A percentile compares a stretch with the other conserved stretches of the same genome.
phyloP scores from a whole-genome alignment of 2,888 invertebrate genomes.

The Morpho helenor region DNA sequence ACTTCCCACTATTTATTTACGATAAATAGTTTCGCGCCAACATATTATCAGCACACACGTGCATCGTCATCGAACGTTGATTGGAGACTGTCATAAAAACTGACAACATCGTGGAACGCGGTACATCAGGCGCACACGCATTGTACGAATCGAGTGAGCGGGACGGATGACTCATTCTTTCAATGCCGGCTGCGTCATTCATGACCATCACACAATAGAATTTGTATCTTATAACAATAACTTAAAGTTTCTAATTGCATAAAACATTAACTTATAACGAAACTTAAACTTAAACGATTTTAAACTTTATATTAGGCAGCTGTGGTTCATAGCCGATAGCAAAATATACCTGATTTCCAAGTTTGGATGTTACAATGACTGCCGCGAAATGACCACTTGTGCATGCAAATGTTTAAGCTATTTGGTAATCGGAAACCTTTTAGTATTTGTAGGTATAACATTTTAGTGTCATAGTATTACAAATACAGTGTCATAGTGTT shows the following conservation, averaged over 20 bases:
- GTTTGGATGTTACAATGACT: conserved; percentile 25
- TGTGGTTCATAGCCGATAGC: conserved; percentile 13
- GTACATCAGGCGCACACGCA: conserved; percentile 62
- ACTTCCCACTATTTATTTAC: conserved; percentile 25
- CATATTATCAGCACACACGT: conserved; percentile 32
- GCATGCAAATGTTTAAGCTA: conserved; percentile 16
- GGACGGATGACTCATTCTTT: conserved; percentile 60
- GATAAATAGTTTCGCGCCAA: conserved; percentile 39
- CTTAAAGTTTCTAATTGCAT: conserved; percentile 7
- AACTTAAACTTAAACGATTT: conserved; percentile 13
- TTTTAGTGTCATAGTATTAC: no score
- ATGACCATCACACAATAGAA: conserved; percentile 39
- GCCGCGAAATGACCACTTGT: conserved; percentile 21
- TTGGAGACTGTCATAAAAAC: conserved; percentile 40
- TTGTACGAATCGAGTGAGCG: conserved; percentile 43
- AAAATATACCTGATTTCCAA: conserved; percentile 20
- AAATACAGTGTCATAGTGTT: no score
- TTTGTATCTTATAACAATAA: conserved; percentile 1
- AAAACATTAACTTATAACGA: conserved; percentile 9
- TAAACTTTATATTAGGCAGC: conserved; percentile 17
- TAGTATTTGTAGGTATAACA: no score
- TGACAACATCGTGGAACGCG: conserved; percentile 25
- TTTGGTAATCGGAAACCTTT: no score
- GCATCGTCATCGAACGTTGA: conserved; percentile 32
- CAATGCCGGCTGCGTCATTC: conserved; percentile 69